Percentiles rank a stretch among this genome's conserved stretches.
Conservation (phyloP, 1,140 invertebrate species). For the Colletes latitarsis region DNA sequence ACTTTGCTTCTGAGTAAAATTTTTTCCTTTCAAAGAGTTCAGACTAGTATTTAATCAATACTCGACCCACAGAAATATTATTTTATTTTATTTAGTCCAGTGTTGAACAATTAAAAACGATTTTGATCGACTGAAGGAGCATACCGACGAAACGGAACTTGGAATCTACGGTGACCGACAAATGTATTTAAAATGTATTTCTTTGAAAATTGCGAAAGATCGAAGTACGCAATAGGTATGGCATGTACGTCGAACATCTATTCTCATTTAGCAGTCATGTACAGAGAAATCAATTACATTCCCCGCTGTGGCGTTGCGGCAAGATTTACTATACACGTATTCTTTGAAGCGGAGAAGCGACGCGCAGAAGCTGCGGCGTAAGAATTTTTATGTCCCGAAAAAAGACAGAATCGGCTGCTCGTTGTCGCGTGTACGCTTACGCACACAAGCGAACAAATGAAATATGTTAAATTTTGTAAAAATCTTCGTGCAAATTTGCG, state of each 20-base stretch:
- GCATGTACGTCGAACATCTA: constrained; percentile 25
- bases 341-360: constrained; percentile 18
- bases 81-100: too few species aligned
- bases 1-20: too few species aligned
- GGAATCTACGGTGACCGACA: too few species aligned
- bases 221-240: constrained; percentile 15
- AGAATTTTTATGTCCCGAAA: constrained; percentile 45
- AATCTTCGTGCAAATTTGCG: constrained; percentile 26
- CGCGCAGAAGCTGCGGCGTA: constrained; percentile 21
- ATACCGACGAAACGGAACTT: too few species aligned
- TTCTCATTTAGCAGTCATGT: constrained; percentile 30
- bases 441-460: not conserved
- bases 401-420: constrained; percentile 16
- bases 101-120: too few species aligned
- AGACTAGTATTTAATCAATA: too few species aligned
- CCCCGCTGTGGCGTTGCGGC: constrained; percentile 15
- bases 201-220: not conserved
- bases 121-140: too few species aligned
- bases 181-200: too few species aligned
- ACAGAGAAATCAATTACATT: constrained; percentile 48
- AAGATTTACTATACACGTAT: constrained; percentile 41
- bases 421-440: not conserved
- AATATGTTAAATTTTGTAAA: constrained; percentile 31
- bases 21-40: too few species aligned
- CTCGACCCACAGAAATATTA: too few species aligned